These are phyloP conservation scores for Eumeta japonica DNA, from an alignment of 1,140 invertebrate species.

Conservation along the genomic window DNA sequence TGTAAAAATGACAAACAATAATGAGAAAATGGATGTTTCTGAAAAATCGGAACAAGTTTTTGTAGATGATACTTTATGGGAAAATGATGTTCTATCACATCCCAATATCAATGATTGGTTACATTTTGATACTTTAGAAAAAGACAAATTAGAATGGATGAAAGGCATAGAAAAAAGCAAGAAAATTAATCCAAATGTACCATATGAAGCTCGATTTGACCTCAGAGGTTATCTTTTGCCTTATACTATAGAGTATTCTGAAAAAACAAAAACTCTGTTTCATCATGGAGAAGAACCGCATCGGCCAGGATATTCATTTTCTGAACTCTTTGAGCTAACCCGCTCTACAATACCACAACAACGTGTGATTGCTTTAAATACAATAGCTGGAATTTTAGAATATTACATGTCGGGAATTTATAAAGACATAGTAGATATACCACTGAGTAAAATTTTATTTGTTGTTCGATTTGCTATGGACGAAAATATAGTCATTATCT, in stretches of 20 bases:
- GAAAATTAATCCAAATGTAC: slow-evolving; percentile 48
- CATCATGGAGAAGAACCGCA: slow-evolving; percentile 91
- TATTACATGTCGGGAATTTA: slow-evolving; percentile 73
- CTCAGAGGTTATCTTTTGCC: slow-evolving; percentile 69
- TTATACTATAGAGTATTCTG: slow-evolving; percentile 62
- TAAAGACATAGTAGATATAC: slow-evolving; percentile 64
- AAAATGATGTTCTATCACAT: slow-evolving; percentile 62
- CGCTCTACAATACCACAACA: slow-evolving; percentile 75
- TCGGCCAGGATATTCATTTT: slow-evolving; percentile 83
- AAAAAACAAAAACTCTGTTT: slow-evolving; percentile 67
- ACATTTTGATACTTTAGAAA: slow-evolving; percentile 78
- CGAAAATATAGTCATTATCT: slow-evolving; percentile 71
- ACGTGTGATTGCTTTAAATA: slow-evolving; percentile 73
- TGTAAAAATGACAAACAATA: slow-evolving; percentile 14
- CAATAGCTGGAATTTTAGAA: slow-evolving; percentile 75
- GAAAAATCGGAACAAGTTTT: slow-evolving; percentile 7
- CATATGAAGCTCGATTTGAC: slow-evolving; percentile 73
- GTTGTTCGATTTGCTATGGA: slow-evolving; percentile 82
- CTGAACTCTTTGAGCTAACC: slow-evolving; percentile 77
- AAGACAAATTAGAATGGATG: slow-evolving; percentile 85
- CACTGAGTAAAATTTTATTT: slow-evolving; percentile 72
- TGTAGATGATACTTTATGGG: slow-evolving; percentile 39
- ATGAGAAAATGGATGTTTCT: slow-evolving; percentile 22
- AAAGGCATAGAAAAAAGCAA: slow-evolving; percentile 61
- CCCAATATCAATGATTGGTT: slow-evolving; percentile 71